Conservation (phyloP, 2,797 vertebrate genomes). For the Iguana delicatissima region DNA sequence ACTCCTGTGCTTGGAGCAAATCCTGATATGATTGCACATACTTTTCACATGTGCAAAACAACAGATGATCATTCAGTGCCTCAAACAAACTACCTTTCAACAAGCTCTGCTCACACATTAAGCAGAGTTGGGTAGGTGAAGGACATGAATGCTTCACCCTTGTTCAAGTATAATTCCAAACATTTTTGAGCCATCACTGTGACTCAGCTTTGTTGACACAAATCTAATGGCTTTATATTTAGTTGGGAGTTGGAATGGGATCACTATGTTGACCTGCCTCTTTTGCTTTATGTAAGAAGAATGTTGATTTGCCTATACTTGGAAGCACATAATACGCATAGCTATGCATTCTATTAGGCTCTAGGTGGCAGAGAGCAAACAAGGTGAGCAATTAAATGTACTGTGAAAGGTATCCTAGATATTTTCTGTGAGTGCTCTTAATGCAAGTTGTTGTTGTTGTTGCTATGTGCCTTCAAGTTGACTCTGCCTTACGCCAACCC, state of each 20-base stretch:
- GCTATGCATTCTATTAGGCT: background rate
- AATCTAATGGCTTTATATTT: slow-evolving; percentile 5
- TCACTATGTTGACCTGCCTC: background rate
- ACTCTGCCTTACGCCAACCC: too few relatives aligned
- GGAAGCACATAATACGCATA: background rate
- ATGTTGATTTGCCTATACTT: background rate
- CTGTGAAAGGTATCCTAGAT: background rate
- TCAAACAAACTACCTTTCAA: background rate
- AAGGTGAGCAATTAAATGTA: background rate
- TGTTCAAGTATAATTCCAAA: background rate
- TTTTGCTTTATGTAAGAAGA: background rate
- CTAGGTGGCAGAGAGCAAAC: background rate
- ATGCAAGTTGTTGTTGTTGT: background rate
- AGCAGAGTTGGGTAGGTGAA: background rate
- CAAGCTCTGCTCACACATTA: too few relatives aligned
- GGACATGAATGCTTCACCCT: background rate
- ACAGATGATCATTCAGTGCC: background rate
- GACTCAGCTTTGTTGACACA: slow-evolving; percentile 2
- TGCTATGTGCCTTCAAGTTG: too few relatives aligned
- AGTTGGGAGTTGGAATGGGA: background rate
- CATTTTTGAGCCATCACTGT: slow-evolving; percentile 3
- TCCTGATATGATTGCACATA: background rate
- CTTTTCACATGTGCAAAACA: background rate
- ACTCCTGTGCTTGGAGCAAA: background rate
- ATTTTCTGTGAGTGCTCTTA: background rate